Evolutionary conservation across 2,888 invertebrate species (phyloP), one percentile per base, ranked within the genome.

Genomic region (Orgyia antiqua): DNA sequence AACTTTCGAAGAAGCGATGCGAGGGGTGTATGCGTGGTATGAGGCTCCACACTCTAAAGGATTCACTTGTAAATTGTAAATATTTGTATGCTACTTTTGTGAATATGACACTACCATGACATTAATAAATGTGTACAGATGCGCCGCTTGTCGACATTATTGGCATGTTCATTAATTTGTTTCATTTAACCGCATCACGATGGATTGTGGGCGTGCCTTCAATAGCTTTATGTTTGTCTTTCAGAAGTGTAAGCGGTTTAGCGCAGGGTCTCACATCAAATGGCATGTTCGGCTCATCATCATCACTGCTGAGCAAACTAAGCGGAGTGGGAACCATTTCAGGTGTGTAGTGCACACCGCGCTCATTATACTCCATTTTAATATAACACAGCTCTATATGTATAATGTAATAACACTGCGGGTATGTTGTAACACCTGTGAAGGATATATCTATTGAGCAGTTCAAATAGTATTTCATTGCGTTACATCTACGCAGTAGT

Each of bases 231-330:
- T 69, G 55, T 75, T 67, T 71, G 51, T 56, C 40, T 86, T 84
- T 42, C 84, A 87, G 87, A 74, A 78, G 80, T 55, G 87, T 87
- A 48, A 83, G 84, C 80, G 86, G 82, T 67, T 71, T 87, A 70
- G 78, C 87, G 38, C 87, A 87, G 60, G 89, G 90, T 44, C 79
- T 91, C 38, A 89, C 90, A 21, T 89, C 92, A 27, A 92, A 92
- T 56, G 90, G 91, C 40, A 92, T 93, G 84, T 94, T 94, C 70
- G 93, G 93, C 42, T 92, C 93, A 9, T 92, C 92, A 49, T 89
- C 96, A 36, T 96, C 86, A 51, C 65, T 87, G 56, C 72, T 87
- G 59, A 87, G 84, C 73, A 87, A 87, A 68, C 71, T 87, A 39
- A 77, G 87, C 54, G 86, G 86, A 55, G 87, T 87, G 47, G 82